Conservation (phyloP, 2,797 vertebrate genomes). For the Pangasius sanitwongsei region DNA sequence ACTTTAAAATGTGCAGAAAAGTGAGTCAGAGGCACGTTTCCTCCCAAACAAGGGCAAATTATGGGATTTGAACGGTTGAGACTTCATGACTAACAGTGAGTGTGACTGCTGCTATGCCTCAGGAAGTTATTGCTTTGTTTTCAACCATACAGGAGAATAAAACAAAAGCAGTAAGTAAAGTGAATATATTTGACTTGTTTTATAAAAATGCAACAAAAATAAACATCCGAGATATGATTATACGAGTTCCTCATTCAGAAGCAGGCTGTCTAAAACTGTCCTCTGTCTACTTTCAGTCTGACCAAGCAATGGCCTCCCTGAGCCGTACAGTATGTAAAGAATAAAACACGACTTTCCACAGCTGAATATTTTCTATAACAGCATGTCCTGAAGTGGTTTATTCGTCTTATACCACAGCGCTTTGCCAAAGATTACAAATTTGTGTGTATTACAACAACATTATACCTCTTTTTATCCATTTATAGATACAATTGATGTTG, state of each 20-base stretch:
- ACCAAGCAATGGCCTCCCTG: neutral
- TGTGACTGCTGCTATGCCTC: slow-evolving; percentile 59
- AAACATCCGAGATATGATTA: neutral
- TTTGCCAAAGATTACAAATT: neutral
- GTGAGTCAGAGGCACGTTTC: slow-evolving; percentile 70
- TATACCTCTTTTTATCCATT: neutral
- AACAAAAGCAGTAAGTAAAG: neutral
- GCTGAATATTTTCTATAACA: neutral
- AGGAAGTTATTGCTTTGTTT: neutral
- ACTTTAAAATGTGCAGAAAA: slow-evolving; percentile 67
- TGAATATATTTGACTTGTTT: neutral
- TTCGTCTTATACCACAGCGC: neutral
- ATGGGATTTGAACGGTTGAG: slow-evolving; percentile 61
- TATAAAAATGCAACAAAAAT: neutral
- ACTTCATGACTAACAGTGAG: slow-evolving; percentile 67
- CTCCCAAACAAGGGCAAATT: slow-evolving; percentile 50
- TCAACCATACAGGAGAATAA: neutral
- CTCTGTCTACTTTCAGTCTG: slow-evolving; percentile 26
- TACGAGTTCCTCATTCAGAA: slow-evolving; percentile 1
- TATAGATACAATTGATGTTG: neutral
- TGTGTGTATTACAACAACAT: neutral
- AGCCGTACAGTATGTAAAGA: neutral
- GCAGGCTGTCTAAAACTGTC: neutral
- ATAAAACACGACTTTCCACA: neutral
- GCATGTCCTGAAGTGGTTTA: neutral